Evolutionary conservation across 1,140 invertebrate species (phyloP).

Genomic region (Nasonia vitripennis): DNA sequence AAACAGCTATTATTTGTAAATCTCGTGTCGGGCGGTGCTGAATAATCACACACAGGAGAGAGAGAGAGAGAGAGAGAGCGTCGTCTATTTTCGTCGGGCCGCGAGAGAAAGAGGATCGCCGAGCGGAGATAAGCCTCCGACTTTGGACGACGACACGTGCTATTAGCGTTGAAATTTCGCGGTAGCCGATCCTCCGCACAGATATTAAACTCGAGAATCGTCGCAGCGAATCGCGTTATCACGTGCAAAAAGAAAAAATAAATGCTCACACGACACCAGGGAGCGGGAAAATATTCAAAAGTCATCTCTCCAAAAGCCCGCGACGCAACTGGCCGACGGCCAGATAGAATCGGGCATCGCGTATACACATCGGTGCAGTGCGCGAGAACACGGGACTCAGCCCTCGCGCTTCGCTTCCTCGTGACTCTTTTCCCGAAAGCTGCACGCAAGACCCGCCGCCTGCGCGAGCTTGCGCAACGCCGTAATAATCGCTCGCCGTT

Average conservation of each 20-base stretch:
- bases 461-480: slow-evolving; percentile 4
- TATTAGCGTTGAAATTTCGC: not conserved
- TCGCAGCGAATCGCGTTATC: not conserved
- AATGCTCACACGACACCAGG: not conserved
- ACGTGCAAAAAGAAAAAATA: not conserved
- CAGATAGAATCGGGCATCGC: not conserved
- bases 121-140: slow-evolving; percentile 10
- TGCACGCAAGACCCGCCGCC: not conserved
- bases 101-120: not conserved
- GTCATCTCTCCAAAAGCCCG: not conserved
- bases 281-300: not conserved
- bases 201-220: too few relatives aligned
- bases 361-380: not conserved
- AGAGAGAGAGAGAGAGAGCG: not conserved
- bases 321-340: not conserved
- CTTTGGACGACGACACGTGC: not conserved
- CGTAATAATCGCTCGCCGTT: not conserved
- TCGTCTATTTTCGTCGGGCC: slow-evolving; percentile 30
- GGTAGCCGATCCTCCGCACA: too few relatives aligned
- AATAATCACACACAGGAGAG: not conserved
- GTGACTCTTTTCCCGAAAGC: slow-evolving; percentile 22
- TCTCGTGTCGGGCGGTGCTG: not conserved
- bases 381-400: not conserved
- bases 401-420: not conserved
- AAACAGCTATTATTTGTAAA: not conserved